A percentile compares a stretch with the other conserved stretches of the same genome.
These are phyloP conservation scores for Pseudachorutes palmiensis DNA, from an alignment of 1,140 invertebrate species.

Conservation along the genomic window DNA sequence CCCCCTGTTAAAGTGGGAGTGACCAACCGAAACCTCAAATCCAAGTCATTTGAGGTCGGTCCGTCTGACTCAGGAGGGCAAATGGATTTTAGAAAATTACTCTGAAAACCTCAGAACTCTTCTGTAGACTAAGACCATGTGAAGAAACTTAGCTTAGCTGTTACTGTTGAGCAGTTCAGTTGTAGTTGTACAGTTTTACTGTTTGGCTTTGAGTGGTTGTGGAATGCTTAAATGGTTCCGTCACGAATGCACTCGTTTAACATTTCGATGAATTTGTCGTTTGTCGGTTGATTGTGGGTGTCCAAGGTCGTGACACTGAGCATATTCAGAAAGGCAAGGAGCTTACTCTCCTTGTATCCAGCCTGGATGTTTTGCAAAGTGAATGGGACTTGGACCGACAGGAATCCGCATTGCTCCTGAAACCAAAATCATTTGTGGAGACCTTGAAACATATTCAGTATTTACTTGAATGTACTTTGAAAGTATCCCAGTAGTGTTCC, in stretches of 20 bases:
- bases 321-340: conserved; percentile 62
- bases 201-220: not conserved
- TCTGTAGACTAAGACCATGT: conserved; percentile 20
- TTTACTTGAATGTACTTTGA: conserved; percentile 39
- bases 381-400: conserved; percentile 43
- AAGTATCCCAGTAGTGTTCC: conserved; percentile 59
- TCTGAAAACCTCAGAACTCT: conserved; percentile 10
- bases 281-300: conserved; percentile 7
- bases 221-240: conserved; percentile 3
- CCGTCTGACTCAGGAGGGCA: not conserved
- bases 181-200: not conserved
- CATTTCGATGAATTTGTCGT: conserved; percentile 18
- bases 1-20: not conserved
- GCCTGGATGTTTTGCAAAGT: conserved; percentile 11
- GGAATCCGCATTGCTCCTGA: conserved; percentile 17
- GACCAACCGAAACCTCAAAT: not conserved
- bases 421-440: not conserved
- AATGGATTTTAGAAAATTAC: conserved; percentile 21
- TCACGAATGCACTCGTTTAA: conserved; percentile 20
- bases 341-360: conserved; percentile 60
- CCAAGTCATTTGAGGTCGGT: not conserved
- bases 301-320: conserved; percentile 61
- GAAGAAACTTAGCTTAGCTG: conserved; percentile 7
- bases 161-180: not conserved
- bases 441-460: not conserved